Percentiles rank a stretch among this genome's conserved stretches.
Evolutionary conservation across 1,140 invertebrate genomes (phyloP).

Genomic region (Goniozus legneri): DNA sequence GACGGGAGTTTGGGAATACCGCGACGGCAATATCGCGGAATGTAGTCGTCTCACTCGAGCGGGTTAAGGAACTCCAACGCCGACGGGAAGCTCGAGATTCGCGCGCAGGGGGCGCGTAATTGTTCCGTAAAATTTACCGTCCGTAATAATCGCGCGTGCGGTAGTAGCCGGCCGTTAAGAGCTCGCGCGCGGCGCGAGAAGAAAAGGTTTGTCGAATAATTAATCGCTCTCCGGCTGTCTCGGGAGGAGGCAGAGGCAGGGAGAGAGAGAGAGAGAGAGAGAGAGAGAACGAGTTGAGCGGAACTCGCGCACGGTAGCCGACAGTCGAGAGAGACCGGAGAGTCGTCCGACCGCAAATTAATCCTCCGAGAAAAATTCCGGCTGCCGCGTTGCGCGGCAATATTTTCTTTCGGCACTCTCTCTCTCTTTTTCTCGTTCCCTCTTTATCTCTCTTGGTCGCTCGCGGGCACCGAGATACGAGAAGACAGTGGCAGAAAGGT

Average conservation of each 20-base stretch:
- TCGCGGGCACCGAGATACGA: not conserved
- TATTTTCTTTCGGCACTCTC: slow-evolving; percentile 25
- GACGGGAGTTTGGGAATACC: not conserved
- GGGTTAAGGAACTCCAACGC: slow-evolving; percentile 23
- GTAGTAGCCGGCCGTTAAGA: not conserved
- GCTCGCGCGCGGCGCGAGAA: slow-evolving; percentile 3
- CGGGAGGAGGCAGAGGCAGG: not conserved
- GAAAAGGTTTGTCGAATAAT: slow-evolving; percentile 29
- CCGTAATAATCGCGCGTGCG: not conserved
- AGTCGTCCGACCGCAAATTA: slow-evolving; percentile 42
- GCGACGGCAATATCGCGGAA: slow-evolving; percentile 24
- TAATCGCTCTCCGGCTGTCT: slow-evolving; percentile 18
- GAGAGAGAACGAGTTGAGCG: not conserved
- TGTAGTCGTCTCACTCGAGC: slow-evolving; percentile 9
- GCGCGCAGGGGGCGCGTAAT: not conserved
- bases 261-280: slow-evolving; percentile 1
- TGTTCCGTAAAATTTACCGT: too few relatives aligned
- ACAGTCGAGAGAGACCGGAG: slow-evolving; percentile 25
- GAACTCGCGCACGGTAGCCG: slow-evolving; percentile 20
- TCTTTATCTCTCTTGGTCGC: too few relatives aligned
- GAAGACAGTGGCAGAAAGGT: slow-evolving; percentile 15
- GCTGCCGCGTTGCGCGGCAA: too few relatives aligned
- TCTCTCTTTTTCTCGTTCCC: too few relatives aligned
- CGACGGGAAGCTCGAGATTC: not conserved
- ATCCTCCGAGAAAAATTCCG: slow-evolving; percentile 34